Percentiles rank a stretch among this genome's conserved stretches.
Conservation (phyloP, 2,113 vertebrate species). For the Lamprologus callipterus region DNA sequence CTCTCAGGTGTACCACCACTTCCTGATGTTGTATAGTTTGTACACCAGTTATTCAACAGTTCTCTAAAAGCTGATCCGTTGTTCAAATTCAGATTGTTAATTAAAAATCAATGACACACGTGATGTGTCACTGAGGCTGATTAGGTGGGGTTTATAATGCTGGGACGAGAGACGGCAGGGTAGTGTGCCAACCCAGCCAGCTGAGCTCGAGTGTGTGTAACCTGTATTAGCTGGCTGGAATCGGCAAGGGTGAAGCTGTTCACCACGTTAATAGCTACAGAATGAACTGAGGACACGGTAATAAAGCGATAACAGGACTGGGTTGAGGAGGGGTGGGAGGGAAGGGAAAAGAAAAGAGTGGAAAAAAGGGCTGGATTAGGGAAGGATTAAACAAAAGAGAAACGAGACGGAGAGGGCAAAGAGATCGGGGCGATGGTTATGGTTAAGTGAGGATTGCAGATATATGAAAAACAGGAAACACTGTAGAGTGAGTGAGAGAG, state of each 20-base stretch:
- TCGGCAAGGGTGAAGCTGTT: conserved; percentile 17
- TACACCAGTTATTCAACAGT: neutral
- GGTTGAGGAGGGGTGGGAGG: neutral
- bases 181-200: neutral
- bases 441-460: neutral
- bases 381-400: neutral
- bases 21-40: neutral
- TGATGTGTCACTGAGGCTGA: neutral
- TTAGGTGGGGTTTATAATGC: neutral
- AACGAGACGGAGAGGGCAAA: neutral
- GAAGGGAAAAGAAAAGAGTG: neutral
- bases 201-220: conserved; percentile 18
- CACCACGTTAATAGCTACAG: conserved; percentile 35
- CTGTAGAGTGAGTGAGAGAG: neutral
- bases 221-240: conserved; percentile 19
- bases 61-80: neutral
- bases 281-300: conserved; percentile 30
- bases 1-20: neutral
- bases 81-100: neutral
- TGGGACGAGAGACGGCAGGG: neutral
- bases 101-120: neutral
- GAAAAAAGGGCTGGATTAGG: neutral
- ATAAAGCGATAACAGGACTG: conserved; percentile 31
- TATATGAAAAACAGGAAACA: neutral
- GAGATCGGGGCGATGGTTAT: neutral